Evolutionary conservation across 2,113 vertebrate species (phyloP).

Genomic region (Mus pahari): DNA sequence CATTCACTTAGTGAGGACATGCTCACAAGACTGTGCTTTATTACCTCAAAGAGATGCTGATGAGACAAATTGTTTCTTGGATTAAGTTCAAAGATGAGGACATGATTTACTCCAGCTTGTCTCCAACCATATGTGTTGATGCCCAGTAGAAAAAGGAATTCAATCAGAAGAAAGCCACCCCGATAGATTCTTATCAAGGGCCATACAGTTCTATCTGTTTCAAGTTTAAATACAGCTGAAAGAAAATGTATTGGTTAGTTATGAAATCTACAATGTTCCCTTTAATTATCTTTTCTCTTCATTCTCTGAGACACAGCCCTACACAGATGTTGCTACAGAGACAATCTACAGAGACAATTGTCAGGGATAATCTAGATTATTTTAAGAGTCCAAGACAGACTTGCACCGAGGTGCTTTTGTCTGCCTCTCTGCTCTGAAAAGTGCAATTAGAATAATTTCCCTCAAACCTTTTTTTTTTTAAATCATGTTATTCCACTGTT

Average conservation of each 20-base stretch:
- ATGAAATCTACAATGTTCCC: constrained; percentile 51
- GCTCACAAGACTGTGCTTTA: background rate
- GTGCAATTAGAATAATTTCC: constrained; percentile 37
- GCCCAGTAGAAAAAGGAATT: constrained; percentile 98
- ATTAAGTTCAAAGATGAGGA: constrained; percentile 98
- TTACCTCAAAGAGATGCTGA: constrained; percentile 98
- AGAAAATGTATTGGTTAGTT: constrained; percentile 69
- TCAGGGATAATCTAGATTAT: constrained; percentile 52
- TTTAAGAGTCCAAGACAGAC: constrained; percentile 9
- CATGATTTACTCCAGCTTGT: constrained; percentile 97
- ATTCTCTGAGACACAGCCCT: constrained; percentile 23
- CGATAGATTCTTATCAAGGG: constrained; percentile 97
- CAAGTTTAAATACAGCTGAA: constrained; percentile 91
- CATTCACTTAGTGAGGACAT: background rate
- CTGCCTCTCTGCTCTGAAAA: background rate
- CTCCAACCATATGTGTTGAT: constrained; percentile 98
- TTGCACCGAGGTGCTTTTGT: background rate
- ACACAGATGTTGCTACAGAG: constrained; percentile 35
- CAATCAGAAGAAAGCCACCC: constrained; percentile 97
- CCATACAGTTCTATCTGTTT: constrained; percentile 89
- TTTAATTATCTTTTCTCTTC: constrained; percentile 46
- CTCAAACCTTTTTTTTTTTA: constrained; percentile 24
- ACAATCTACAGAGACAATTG: constrained; percentile 40
- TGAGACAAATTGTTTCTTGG: constrained; percentile 97
- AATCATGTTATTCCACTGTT: background rate